Percentiles rank a stretch among this genome's conserved stretches.
phyloP scores from a whole-genome alignment of 2,113 vertebrate genomes.

The Seriola quinqueradiata region DNA sequence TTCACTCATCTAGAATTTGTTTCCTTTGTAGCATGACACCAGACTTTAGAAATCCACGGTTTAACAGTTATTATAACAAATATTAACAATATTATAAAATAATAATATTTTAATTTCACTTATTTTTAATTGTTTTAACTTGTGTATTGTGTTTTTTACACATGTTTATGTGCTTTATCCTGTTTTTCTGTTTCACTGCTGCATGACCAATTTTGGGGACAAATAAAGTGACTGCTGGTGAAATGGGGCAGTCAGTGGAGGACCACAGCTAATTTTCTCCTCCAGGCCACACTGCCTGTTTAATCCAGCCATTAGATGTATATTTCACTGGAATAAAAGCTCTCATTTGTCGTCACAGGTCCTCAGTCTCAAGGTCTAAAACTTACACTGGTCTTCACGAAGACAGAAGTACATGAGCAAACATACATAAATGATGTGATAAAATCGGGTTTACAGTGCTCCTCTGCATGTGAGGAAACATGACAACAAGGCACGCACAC shows the following conservation, averaged over 20 bases:
- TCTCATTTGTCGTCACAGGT: neutral
- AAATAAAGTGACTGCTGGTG: neutral
- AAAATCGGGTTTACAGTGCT: constrained; percentile 1
- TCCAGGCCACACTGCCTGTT: neutral
- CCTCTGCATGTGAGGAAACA: neutral
- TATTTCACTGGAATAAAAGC: neutral
- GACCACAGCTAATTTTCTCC: too few species aligned
- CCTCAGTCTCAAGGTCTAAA: neutral
- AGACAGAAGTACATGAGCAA: neutral
- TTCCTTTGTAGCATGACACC: neutral
- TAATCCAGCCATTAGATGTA: neutral
- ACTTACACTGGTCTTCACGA: neutral
- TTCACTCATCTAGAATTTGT: neutral
- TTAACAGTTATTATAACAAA: too few species aligned
- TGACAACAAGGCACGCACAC: constrained; percentile 45
- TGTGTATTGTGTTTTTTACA: neutral
- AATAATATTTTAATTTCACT: too few species aligned
- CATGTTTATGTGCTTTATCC: neutral
- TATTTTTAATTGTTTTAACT: neutral
- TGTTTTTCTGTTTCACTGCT: neutral
- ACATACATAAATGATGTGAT: neutral
- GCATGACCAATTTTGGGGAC: neutral
- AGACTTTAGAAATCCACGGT: neutral
- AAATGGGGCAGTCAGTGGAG: too few species aligned
- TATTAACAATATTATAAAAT: too few species aligned